These are phyloP conservation scores for Anabacerthia variegaticeps DNA, from an alignment of 2,797 vertebrate genomes.

Conservation along the genomic window DNA sequence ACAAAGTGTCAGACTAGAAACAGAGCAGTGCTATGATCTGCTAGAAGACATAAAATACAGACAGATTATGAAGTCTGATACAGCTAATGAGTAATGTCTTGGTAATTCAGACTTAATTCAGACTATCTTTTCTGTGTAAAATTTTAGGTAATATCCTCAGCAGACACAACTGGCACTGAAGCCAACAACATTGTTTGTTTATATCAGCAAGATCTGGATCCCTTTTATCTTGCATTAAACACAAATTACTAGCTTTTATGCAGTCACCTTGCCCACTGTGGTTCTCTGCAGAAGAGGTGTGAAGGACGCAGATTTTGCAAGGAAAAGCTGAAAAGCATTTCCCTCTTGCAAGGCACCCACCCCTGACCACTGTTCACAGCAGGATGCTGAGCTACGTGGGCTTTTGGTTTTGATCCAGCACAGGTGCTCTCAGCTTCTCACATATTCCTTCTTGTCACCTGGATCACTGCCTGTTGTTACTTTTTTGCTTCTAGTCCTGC, in stretches of 20 bases:
- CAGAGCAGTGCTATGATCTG: neutral
- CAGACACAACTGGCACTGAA: neutral
- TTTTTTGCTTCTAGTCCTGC: neutral
- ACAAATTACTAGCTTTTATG: neutral
- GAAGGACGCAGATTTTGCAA: neutral
- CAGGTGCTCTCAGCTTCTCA: neutral
- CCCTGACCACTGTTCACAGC: neutral
- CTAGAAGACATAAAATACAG: neutral
- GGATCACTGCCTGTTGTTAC: neutral
- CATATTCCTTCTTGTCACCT: neutral
- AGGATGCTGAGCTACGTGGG: neutral
- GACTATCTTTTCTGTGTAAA: neutral
- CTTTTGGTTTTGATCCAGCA: neutral
- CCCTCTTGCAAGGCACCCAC: neutral
- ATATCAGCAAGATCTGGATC: neutral
- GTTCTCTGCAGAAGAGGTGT: neutral
- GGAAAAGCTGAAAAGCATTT: neutral
- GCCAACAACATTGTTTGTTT: neutral
- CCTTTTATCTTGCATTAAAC: conserved; percentile 2
- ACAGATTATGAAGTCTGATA: conserved; percentile 31
- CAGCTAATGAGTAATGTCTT: neutral
- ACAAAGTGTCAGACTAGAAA: conserved; percentile 19
- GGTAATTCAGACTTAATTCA: neutral
- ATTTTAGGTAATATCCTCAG: neutral
- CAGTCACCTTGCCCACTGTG: neutral